Conservation (phyloP, 1,140 invertebrate genomes). For the Solen grandis region DNA sequence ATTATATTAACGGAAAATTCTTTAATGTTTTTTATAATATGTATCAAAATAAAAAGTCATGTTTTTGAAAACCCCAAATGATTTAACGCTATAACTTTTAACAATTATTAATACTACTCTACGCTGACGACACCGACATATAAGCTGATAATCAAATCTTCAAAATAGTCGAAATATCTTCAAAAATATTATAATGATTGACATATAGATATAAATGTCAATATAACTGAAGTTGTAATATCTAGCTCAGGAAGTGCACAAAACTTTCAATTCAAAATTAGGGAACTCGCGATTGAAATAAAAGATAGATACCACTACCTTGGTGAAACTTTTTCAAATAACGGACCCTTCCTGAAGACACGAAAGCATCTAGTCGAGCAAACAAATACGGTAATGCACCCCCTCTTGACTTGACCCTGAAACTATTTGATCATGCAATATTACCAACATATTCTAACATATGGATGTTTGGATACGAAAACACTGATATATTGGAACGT, state of each 20-base stretch:
- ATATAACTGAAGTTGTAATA: conserved; percentile 34
- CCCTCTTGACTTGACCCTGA: conserved; percentile 3
- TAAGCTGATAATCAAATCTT: background rate
- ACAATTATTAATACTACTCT: conserved; percentile 10
- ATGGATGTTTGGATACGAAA: conserved; percentile 20
- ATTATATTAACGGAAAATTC: conserved; percentile 7
- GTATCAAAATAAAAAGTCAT: conserved; percentile 10
- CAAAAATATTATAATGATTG: conserved; percentile 17
- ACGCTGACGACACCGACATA: conserved; percentile 22
- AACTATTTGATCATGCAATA: conserved; percentile 23
- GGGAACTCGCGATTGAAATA: too few relatives aligned
- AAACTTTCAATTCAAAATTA: background rate
- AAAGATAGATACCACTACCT: conserved; percentile 25
- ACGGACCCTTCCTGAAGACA: conserved; percentile 19
- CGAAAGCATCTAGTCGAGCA: conserved; percentile 20
- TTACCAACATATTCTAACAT: conserved; percentile 22
- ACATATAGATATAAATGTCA: conserved; percentile 4
- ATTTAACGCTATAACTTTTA: background rate
- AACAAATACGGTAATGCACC: conserved; percentile 13
- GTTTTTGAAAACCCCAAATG: background rate
- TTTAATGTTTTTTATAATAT: conserved; percentile 15
- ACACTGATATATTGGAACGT: conserved; percentile 25
- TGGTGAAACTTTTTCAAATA: conserved; percentile 1
- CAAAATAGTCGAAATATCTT: conserved; percentile 34
- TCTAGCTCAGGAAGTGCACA: background rate